phyloP scores from a whole-genome alignment of 2,797 vertebrate genomes.

The Hybognathus amarus region DNA sequence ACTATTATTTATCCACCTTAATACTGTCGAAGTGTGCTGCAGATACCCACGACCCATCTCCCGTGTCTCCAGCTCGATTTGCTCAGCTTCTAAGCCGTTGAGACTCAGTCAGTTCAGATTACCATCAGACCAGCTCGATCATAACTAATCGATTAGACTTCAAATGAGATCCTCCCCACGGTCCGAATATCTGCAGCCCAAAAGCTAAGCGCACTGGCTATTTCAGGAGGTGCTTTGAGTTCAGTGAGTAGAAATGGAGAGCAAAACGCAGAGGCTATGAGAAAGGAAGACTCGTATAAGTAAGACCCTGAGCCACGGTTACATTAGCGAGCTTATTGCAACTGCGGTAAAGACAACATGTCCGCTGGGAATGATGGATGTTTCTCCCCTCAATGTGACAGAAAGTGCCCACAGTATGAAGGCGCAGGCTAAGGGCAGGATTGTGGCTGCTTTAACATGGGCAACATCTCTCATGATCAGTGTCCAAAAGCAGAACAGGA shows the following conservation, averaged over 20 bases:
- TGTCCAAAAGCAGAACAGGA: slow-evolving; percentile 48
- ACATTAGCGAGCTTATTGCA: slow-evolving; percentile 50
- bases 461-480: slow-evolving; percentile 53
- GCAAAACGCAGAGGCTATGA: background rate
- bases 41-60: slow-evolving; percentile 11
- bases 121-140: slow-evolving; percentile 71
- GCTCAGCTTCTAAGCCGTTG: slow-evolving; percentile 54
- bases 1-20: background rate
- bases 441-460: slow-evolving; percentile 55
- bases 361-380: slow-evolving; percentile 41
- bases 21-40: slow-evolving; percentile 26
- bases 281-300: slow-evolving; percentile 17
- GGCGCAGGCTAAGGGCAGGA: slow-evolving; percentile 37
- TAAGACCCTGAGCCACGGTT: slow-evolving; percentile 45
- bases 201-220: slow-evolving; percentile 62
- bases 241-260: slow-evolving; percentile 35
- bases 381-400: slow-evolving; percentile 51
- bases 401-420: slow-evolving; percentile 35
- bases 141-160: slow-evolving; percentile 76
- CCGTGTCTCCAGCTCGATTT: slow-evolving; percentile 60
- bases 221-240: slow-evolving; percentile 58
- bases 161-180: slow-evolving; percentile 65
- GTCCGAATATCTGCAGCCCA: slow-evolving; percentile 77
- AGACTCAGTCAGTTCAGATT: slow-evolving; percentile 73
- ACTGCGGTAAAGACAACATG: slow-evolving; percentile 59